Evolutionary conservation across 2,888 invertebrate species (phyloP).

Genomic region (Sarcophaga variegata): DNA sequence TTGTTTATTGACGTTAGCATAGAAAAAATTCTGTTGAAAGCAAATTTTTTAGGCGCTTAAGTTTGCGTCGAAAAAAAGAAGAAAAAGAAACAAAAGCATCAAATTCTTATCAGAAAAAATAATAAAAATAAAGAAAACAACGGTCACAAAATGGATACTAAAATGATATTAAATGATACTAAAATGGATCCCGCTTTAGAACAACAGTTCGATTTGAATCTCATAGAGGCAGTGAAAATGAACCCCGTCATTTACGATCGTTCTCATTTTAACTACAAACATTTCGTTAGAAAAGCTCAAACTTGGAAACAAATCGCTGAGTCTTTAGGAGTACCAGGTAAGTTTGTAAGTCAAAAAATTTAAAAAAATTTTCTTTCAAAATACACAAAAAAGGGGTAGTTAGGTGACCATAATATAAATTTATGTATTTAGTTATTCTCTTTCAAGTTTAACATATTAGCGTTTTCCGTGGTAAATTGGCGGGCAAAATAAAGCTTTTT

Average conservation of each 20-base stretch:
- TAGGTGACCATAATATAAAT: neutral
- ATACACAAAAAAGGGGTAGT: neutral
- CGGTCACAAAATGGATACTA: slow-evolving; percentile 73
- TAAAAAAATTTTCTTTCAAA: neutral
- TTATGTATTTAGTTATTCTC: neutral
- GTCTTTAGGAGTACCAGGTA: slow-evolving; percentile 79
- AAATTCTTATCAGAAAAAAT: slow-evolving; percentile 61
- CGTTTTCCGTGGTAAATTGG: neutral
- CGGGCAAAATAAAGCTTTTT: neutral
- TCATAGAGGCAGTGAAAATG: slow-evolving; percentile 79
- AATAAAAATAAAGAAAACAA: slow-evolving; percentile 32
- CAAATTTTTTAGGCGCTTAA: slow-evolving; percentile 61
- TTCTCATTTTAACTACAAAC: slow-evolving; percentile 79
- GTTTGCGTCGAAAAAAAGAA: slow-evolving; percentile 50
- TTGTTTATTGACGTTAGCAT: slow-evolving; percentile 55
- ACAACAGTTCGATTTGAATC: slow-evolving; percentile 79
- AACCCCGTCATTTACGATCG: slow-evolving; percentile 80
- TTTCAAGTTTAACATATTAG: neutral
- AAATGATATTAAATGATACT: too few species aligned
- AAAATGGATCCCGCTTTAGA: slow-evolving; percentile 79
- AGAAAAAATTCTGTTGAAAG: slow-evolving; percentile 45
- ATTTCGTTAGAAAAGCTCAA: slow-evolving; percentile 79
- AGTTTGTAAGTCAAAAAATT: slow-evolving; percentile 57
- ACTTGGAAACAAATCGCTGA: slow-evolving; percentile 80
- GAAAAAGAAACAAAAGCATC: slow-evolving; percentile 39